These are phyloP conservation scores for Synanthedon andrenaeformis DNA, from an alignment of 2,888 invertebrate species.

Conservation along the genomic window DNA sequence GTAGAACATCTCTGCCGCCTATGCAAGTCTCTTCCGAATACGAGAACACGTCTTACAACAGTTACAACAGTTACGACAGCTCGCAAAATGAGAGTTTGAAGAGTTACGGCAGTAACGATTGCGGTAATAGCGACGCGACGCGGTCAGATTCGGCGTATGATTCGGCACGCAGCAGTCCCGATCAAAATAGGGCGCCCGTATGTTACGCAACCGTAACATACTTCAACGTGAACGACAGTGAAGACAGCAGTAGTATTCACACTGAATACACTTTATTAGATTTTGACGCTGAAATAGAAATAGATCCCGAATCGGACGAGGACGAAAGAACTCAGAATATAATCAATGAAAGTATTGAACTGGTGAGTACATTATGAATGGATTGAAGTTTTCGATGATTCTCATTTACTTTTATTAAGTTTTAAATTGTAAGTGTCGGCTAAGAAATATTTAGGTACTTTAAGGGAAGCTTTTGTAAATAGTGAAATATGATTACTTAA, in stretches of 20 bases:
- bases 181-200: constrained; percentile 26
- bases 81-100: constrained; percentile 42
- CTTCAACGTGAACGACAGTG: constrained; percentile 57
- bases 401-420: background rate
- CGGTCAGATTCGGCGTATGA: constrained; percentile 60
- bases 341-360: constrained; percentile 56
- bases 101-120: constrained; percentile 36
- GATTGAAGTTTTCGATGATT: background rate
- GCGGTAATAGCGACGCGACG: constrained; percentile 23
- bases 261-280: constrained; percentile 59
- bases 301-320: constrained; percentile 24
- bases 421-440: background rate
- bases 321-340: constrained; percentile 52
- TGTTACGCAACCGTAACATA: constrained; percentile 59
- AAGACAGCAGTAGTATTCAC: constrained; percentile 56
- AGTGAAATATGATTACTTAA: too few species aligned
- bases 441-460: too few species aligned
- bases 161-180: constrained; percentile 49
- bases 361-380: constrained; percentile 56
- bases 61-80: constrained; percentile 46
- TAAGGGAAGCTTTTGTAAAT: too few species aligned
- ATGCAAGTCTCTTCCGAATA: constrained; percentile 26
- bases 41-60: constrained; percentile 40
- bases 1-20: constrained; percentile 42
- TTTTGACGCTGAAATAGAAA: constrained; percentile 26